Percentiles rank a stretch among this genome's conserved stretches.
These are phyloP conservation scores for Zosterops japonicus DNA, from an alignment of 2,113 vertebrate species.

Conservation along the genomic window DNA sequence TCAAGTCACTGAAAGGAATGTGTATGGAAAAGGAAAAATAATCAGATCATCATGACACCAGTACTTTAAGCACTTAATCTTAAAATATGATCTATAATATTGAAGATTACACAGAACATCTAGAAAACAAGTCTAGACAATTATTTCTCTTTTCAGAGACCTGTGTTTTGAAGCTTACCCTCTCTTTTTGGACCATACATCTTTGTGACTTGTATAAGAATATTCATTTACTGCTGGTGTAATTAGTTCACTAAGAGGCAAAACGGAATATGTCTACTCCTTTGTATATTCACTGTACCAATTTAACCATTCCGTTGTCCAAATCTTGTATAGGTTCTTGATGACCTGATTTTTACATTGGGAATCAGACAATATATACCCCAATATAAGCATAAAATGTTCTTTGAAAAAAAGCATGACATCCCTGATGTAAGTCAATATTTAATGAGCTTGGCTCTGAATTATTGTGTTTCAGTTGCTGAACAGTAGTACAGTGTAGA, in stretches of 20 bases:
- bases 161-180: background rate
- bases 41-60: background rate
- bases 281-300: background rate
- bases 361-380: background rate
- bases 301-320: background rate
- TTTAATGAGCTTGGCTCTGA: constrained; percentile 50
- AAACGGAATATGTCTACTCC: background rate
- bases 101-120: background rate
- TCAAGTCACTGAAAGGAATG: background rate
- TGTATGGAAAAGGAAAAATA: background rate
- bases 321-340: background rate
- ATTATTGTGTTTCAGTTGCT: constrained; percentile 20
- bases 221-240: background rate
- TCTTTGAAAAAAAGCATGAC: constrained; percentile 34
- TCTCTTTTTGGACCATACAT: background rate
- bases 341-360: background rate
- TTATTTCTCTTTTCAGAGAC: background rate
- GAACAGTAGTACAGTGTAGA: background rate
- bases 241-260: background rate
- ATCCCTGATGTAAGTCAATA: constrained; percentile 28
- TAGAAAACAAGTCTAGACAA: background rate
- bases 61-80: background rate
- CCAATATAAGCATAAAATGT: constrained; percentile 47
- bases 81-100: background rate
- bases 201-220: background rate